Percentiles rank a stretch among this genome's conserved stretches.
Conservation (phyloP, 2,797 vertebrate species). For the Loris lydekkerianus region DNA sequence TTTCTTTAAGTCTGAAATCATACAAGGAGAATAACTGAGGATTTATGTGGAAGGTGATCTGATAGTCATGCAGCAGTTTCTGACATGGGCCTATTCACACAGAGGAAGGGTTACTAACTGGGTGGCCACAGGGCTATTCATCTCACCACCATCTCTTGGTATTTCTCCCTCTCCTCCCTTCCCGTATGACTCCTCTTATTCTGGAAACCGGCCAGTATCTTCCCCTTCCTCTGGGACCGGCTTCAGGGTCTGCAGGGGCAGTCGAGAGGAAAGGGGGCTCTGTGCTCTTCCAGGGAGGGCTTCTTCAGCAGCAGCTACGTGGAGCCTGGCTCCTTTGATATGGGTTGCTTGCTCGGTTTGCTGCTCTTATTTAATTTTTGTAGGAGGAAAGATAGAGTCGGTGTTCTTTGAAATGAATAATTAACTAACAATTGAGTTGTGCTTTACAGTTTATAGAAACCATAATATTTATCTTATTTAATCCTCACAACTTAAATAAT, state of each 20-base stretch:
- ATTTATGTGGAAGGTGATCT: neutral
- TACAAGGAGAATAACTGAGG: neutral
- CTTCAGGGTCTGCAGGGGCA: neutral
- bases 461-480: conserved; percentile 8
- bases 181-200: neutral
- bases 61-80: neutral
- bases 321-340: neutral
- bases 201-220: neutral
- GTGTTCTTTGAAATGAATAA: conserved; percentile 36
- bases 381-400: neutral
- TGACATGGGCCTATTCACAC: neutral
- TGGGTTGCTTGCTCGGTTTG: neutral
- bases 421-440: neutral
- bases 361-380: neutral
- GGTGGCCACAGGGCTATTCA: neutral
- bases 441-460: conserved; percentile 35
- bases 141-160: neutral
- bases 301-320: neutral
- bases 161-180: neutral
- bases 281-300: neutral
- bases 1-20: conserved; percentile 22
- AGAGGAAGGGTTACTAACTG: neutral
- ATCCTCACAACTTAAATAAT: neutral
- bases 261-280: neutral
- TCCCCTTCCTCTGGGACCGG: neutral